Evolutionary conservation across 2,888 invertebrate genomes (phyloP).

Genomic region (Drosophila leonis): DNA sequence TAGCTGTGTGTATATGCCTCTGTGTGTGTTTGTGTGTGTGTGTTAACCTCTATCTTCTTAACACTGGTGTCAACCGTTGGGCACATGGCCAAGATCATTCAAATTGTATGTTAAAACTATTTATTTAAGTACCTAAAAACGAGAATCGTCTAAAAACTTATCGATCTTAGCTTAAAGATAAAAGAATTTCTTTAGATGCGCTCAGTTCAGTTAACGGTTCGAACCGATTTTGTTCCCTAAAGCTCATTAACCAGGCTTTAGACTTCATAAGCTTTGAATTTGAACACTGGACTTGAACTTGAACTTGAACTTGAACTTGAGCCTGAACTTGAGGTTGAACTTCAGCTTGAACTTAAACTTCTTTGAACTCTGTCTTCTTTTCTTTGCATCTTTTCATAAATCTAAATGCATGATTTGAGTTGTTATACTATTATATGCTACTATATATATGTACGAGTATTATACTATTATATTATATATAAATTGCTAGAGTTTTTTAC

Average conservation of each 20-base stretch:
- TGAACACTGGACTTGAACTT: background rate
- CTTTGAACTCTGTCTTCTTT: background rate
- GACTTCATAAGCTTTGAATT: background rate
- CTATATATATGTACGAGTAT: background rate
- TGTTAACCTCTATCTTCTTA: slow-evolving; percentile 28
- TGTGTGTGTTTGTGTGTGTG: background rate
- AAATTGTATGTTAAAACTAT: background rate
- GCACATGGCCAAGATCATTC: slow-evolving; percentile 34
- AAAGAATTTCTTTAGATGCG: background rate
- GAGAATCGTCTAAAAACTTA: background rate
- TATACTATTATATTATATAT: background rate
- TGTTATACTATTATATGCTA: background rate
- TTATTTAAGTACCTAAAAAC: background rate
- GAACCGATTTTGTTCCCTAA: background rate
- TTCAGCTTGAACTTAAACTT: background rate
- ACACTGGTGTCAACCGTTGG: slow-evolving; percentile 17
- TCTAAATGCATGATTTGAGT: background rate
- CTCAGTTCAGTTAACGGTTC: background rate
- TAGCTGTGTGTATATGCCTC: background rate
- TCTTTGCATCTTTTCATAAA: background rate
- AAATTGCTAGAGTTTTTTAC: background rate
- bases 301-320: background rate
- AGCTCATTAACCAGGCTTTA: background rate
- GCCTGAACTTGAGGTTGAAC: background rate
- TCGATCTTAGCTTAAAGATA: background rate